phyloP scores from a whole-genome alignment of 2,113 vertebrate species.

The Xerus inauris region DNA sequence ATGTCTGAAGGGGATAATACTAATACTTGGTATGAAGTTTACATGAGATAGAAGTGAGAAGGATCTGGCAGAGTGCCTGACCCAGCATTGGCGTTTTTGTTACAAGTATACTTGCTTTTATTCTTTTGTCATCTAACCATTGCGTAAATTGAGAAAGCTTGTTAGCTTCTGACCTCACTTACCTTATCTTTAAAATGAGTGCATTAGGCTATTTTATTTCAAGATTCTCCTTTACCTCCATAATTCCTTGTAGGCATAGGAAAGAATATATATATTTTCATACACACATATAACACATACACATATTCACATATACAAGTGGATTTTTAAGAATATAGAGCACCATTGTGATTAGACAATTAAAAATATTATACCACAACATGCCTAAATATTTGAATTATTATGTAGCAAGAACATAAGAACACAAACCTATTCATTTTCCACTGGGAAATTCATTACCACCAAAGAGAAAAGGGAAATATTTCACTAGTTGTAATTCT shows the following conservation, averaged over 20 bases:
- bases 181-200: slow-evolving; percentile 9
- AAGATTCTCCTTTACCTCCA: not conserved
- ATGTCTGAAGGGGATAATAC: not conserved
- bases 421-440: slow-evolving; percentile 53
- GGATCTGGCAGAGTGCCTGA: not conserved
- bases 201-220: not conserved
- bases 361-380: slow-evolving; percentile 18
- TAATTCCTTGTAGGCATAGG: not conserved
- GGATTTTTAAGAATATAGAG: not conserved
- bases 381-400: slow-evolving; percentile 53
- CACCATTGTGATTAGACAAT: slow-evolving; percentile 21
- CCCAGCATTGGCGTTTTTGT: not conserved
- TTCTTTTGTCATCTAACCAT: not conserved
- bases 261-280: not conserved
- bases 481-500: slow-evolving; percentile 55
- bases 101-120: not conserved
- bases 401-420: slow-evolving; percentile 22
- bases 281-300: too few relatives aligned
- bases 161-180: not conserved
- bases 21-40: not conserved
- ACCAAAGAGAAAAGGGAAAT: slow-evolving; percentile 25
- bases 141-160: not conserved
- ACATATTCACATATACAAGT: not conserved
- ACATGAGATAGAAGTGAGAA: not conserved
- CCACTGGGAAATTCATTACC: slow-evolving; percentile 43